These are phyloP conservation scores for Neoitamus cyanurus DNA, from an alignment of 2,888 invertebrate species.

Conservation along the genomic window DNA sequence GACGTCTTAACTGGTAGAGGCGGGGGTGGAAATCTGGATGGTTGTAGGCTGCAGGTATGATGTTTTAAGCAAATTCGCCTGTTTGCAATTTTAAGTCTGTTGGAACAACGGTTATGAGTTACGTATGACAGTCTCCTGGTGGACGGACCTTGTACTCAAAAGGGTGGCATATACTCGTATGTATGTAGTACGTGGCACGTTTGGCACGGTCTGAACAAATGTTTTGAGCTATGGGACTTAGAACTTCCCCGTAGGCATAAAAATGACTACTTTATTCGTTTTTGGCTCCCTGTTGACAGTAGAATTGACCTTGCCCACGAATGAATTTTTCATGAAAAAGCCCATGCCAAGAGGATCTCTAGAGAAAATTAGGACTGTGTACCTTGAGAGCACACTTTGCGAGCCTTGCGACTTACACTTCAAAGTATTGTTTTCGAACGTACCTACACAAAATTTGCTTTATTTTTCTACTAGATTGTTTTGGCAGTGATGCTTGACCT, in stretches of 20 bases:
- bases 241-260: neutral
- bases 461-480: too few species aligned
- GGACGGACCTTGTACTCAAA: too few species aligned
- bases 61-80: neutral
- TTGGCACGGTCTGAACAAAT: neutral
- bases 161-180: too few species aligned
- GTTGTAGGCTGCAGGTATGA: neutral
- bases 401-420: too few species aligned
- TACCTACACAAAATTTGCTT: too few species aligned
- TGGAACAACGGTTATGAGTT: too few species aligned
- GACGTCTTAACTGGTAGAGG: neutral
- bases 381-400: neutral
- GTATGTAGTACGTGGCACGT: too few species aligned
- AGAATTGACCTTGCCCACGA: neutral
- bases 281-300: neutral
- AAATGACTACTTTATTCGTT: neutral
- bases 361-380: neutral
- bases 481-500: too few species aligned
- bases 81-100: neutral
- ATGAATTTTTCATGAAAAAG: neutral
- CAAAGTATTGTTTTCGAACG: too few species aligned
- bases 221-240: neutral
- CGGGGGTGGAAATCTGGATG: neutral
- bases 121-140: too few species aligned
- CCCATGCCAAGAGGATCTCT: neutral